Evolutionary conservation across 2,113 vertebrate genomes (phyloP).

Genomic region (Mohoua ochrocephala): DNA sequence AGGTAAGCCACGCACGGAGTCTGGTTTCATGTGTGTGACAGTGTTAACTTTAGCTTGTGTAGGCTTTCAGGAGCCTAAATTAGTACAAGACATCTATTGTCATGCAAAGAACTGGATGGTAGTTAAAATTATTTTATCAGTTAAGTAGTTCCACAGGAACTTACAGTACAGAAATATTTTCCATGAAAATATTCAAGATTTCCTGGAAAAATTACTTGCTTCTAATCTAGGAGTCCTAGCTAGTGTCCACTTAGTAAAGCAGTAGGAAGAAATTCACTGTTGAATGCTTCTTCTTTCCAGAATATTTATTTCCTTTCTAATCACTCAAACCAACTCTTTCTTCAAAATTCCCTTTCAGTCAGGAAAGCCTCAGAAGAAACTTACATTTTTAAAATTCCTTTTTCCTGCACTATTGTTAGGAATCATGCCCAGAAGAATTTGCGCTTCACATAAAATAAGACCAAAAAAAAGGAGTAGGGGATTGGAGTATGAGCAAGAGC

Average conservation of each 20-base stretch:
- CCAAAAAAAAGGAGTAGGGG: background rate
- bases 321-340: background rate
- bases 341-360: background rate
- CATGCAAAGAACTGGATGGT: background rate
- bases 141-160: background rate
- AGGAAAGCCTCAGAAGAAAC: background rate
- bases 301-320: background rate
- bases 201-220: background rate
- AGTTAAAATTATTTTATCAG: background rate
- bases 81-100: background rate
- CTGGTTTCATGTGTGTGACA: background rate
- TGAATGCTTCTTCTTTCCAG: background rate
- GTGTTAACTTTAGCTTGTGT: background rate
- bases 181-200: background rate
- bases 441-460: rapidly evolving
- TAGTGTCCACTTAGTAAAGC: background rate
- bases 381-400: background rate
- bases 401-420: background rate
- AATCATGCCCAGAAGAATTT: background rate
- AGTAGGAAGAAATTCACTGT: background rate
- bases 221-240: background rate
- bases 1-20: constrained; percentile 70
- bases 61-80: constrained; percentile 2
- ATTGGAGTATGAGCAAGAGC: background rate
- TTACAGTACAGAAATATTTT: background rate